Base-by-base conservation (phyloP, 2,888 invertebrate species). In the Torymus texanus region DNA sequence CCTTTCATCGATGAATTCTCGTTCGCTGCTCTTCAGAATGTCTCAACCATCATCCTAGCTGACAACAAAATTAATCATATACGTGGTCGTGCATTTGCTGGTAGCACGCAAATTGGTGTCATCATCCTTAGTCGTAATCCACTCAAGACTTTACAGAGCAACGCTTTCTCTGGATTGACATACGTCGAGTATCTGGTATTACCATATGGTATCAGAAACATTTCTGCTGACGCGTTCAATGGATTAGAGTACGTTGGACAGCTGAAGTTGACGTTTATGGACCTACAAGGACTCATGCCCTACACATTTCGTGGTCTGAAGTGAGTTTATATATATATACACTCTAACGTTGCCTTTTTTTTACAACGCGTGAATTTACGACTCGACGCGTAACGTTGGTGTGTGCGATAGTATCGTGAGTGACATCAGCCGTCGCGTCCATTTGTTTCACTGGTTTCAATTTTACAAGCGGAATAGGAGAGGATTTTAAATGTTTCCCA, bases 111-210 rank as follows among this genome's bases (percentile, higher is more conserved):
- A 88, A 93, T 98, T 80, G 94, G 94, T 86, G 91, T 96, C 83
- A 94, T 98, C 83, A 93, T 97, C 67, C 91, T 98, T 81, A 94
- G 94, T 84, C 95, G 96, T 89, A 98, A 98, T 91, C 95, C 97
- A 0, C 92, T 96, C 81, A 93, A 96, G 84, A 94, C 93, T 84
- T 94, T 98, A 83, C 94, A 96, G 81, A 94, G 94, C 58, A 94
- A 95, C 82, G 96, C 97, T 0, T 97, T 98, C 88, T 95, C 95
- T 16, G 95, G 96, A 11, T 91, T 97, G 53, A 95, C 94, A 66
- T 95, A 96, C 87, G 95, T 98, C 11, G 94, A 95, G 73, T 94
- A 95, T 86, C 92, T 98, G 80, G 95, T 96, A 85, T 91, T 98
- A 79, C 97, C 97, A 2, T 95, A 95, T 10, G 96, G 96, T 14